Percentiles rank a stretch among this genome's conserved stretches.
Conservation (phyloP, 2,113 vertebrate genomes). For the Psophia crepitans region DNA sequence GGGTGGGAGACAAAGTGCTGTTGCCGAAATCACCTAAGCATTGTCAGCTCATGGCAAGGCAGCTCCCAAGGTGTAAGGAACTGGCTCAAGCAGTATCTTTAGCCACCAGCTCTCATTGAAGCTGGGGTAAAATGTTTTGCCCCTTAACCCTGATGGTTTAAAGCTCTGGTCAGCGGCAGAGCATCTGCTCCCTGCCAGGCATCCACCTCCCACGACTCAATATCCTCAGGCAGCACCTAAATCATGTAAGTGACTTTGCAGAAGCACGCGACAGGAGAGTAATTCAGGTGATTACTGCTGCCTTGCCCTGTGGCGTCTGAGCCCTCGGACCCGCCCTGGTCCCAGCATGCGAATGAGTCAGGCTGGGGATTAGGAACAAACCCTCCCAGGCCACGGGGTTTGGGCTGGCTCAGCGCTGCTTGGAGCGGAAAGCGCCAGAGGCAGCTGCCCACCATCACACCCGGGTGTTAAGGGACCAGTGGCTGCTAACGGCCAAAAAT, state of each 20-base stretch:
- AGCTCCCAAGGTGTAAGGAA: not conserved
- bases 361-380: not conserved
- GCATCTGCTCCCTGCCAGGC: not conserved
- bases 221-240: not conserved
- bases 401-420: not conserved
- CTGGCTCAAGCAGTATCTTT: not conserved
- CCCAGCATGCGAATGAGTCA: not conserved
- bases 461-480: not conserved
- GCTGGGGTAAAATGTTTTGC: not conserved
- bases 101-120: not conserved
- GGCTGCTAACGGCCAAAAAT: not conserved
- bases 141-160: not conserved
- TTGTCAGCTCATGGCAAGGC: not conserved
- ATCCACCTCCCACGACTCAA: fast-evolving
- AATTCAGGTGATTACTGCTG: not conserved
- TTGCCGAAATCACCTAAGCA: not conserved
- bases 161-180: not conserved
- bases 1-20: not conserved
- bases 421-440: not conserved
- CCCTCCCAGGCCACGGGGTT: not conserved
- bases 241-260: not conserved
- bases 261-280: not conserved
- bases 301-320: not conserved
- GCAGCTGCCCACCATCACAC: not conserved
- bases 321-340: not conserved